Percentiles rank a stretch among this genome's conserved stretches.
These are phyloP conservation scores for Cryptoprocta ferox DNA, from an alignment of 2,797 vertebrate species.

Conservation along the genomic window DNA sequence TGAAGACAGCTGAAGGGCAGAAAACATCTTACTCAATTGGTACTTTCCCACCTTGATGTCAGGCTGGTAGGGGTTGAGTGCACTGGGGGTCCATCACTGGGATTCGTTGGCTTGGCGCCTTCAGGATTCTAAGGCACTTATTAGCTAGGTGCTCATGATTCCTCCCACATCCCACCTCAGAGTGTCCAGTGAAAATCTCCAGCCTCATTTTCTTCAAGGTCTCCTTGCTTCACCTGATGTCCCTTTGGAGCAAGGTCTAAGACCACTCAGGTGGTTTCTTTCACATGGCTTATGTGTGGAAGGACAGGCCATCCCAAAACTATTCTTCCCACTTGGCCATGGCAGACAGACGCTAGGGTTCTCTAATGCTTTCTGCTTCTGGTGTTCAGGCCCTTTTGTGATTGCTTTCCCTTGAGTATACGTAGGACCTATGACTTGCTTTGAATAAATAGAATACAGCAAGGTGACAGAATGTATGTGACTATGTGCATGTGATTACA, in stretches of 20 bases:
- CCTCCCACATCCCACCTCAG: neutral
- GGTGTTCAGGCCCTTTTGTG: neutral
- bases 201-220: neutral
- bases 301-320: too few species aligned
- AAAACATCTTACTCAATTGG: neutral
- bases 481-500: neutral
- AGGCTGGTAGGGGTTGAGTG: neutral
- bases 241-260: neutral
- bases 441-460: neutral
- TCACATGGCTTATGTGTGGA: neutral
- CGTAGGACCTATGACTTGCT: neutral
- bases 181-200: neutral
- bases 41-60: neutral
- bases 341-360: neutral
- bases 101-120: neutral
- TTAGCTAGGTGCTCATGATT: neutral
- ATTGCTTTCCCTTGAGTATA: neutral
- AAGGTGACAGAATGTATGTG: neutral
- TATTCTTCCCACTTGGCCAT: neutral
- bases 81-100: neutral
- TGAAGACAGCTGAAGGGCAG: neutral
- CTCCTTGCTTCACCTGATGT: neutral
- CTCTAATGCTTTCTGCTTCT: neutral
- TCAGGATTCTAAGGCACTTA: neutral
- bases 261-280: neutral